phyloP scores from a whole-genome alignment of 2,888 invertebrate genomes.

The Cyrtodaria siliqua region DNA sequence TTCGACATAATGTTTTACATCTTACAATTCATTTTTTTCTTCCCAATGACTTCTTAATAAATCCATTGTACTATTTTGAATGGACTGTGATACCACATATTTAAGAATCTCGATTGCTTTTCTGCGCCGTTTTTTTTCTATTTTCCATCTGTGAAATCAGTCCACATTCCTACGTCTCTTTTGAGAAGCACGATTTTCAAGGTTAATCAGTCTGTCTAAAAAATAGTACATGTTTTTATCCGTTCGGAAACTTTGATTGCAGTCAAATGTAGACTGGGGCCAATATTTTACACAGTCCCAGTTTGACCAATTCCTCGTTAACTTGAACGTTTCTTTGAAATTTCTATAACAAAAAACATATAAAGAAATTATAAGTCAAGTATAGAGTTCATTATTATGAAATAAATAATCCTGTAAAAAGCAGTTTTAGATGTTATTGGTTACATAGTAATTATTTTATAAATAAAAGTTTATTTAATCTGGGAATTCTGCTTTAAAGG shows the following conservation, averaged over 20 bases:
- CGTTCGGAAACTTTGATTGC: no score
- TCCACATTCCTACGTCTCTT: slow-evolving; percentile 48
- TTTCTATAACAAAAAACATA: slow-evolving; percentile 20
- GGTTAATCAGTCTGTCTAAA: slow-evolving; percentile 36
- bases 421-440: no score
- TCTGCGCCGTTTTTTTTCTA: neutral
- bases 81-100: slow-evolving; percentile 27
- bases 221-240: slow-evolving; percentile 18
- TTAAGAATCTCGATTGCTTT: slow-evolving; percentile 16
- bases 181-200: slow-evolving; percentile 27
- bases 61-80: slow-evolving; percentile 35
- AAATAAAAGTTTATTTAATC: no score
- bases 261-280: neutral
- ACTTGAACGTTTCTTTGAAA: slow-evolving; percentile 32
- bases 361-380: no score
- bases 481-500: no score
- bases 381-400: no score
- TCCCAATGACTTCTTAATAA: slow-evolving; percentile 18
- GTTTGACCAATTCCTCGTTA: slow-evolving; percentile 39
- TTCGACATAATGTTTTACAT: no score
- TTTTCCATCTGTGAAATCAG: neutral
- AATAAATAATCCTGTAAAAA: no score
- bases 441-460: no score
- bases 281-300: slow-evolving; percentile 39
- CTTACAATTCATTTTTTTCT: neutral